These are phyloP conservation scores for Antheraea yamamai DNA, from an alignment of 2,888 invertebrate species.

Conservation along the genomic window DNA sequence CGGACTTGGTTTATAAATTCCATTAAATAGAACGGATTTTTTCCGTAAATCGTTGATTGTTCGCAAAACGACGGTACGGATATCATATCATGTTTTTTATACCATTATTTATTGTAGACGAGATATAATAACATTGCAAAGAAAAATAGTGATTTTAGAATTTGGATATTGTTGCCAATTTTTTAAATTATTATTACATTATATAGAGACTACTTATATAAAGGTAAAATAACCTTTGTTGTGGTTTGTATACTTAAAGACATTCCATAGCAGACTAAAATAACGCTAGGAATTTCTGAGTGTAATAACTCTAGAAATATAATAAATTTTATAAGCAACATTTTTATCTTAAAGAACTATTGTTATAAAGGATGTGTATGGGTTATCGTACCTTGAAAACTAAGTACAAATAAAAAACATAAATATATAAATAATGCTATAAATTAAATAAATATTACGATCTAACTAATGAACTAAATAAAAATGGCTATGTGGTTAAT, in stretches of 20 bases:
- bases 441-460: no score
- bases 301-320: background rate
- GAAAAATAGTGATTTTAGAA: background rate
- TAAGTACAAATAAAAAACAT: background rate
- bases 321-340: background rate
- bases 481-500: no score
- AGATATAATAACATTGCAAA: background rate
- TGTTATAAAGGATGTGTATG: background rate
- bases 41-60: slow-evolving; percentile 2
- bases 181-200: no score
- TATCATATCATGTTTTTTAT: background rate
- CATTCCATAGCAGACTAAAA: background rate
- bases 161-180: no score
- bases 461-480: no score
- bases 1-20: slow-evolving; percentile 9
- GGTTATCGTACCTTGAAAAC: background rate
- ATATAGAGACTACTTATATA: no score
- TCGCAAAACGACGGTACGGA: background rate
- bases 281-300: background rate
- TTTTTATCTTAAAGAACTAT: background rate
- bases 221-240: background rate
- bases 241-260: background rate
- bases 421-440: background rate
- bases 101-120: background rate
- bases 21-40: slow-evolving; percentile 10